Evolutionary conservation across 2,888 invertebrate species (phyloP).

Genomic region (Corbicula japonica): DNA sequence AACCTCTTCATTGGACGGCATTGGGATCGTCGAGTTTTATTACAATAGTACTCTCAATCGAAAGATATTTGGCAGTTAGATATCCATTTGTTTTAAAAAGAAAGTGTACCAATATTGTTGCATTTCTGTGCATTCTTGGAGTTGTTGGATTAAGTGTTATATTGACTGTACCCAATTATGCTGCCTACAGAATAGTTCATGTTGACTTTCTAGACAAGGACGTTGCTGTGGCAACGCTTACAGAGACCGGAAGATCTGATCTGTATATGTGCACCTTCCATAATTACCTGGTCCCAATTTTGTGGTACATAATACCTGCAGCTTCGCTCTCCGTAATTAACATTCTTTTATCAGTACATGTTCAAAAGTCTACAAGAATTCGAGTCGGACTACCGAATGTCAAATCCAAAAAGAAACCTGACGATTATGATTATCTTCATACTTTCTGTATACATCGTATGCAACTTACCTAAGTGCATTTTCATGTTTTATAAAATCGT

Average conservation of each 20-base stretch:
- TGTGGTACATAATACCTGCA: conserved; percentile 74
- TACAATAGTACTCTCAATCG: conserved; percentile 70
- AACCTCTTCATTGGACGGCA: conserved; percentile 71
- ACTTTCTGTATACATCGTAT: conserved; percentile 68
- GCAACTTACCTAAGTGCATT: conserved; percentile 71
- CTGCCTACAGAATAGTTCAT: conserved; percentile 54
- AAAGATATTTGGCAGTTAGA: conserved; percentile 70
- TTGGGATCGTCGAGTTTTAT: conserved; percentile 72
- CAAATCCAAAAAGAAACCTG: conserved; percentile 68
- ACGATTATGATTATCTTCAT: conserved; percentile 70
- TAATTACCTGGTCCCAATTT: conserved; percentile 68
- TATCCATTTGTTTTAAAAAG: conserved; percentile 66
- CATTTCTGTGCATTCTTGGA: conserved; percentile 45
- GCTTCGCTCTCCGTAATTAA: conserved; percentile 62
- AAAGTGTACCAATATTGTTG: conserved; percentile 50
- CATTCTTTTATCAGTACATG: conserved; percentile 64
- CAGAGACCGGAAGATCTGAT: conserved; percentile 51
- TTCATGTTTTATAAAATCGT: conserved; percentile 67
- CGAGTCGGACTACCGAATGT: conserved; percentile 60
- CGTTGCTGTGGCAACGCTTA: conserved; percentile 52
- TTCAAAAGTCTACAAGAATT: conserved; percentile 67
- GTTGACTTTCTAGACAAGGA: conserved; percentile 44
- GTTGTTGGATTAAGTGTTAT: conserved; percentile 37
- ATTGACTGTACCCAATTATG: conserved; percentile 66
- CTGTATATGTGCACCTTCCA: conserved; percentile 69